Conservation (phyloP, 2,888 invertebrate species). For the Seira ritae region DNA sequence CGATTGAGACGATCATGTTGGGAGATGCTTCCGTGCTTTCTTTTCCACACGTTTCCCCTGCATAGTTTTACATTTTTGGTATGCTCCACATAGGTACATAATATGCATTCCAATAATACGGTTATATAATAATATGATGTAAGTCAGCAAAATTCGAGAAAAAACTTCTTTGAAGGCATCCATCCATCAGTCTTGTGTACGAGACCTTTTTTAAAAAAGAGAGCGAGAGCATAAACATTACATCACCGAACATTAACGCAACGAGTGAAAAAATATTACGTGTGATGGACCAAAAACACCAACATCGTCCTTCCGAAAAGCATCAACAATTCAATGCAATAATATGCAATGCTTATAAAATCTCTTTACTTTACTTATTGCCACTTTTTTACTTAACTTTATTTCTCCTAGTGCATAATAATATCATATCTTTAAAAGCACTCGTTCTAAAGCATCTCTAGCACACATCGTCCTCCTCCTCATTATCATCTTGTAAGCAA, state of each 20-base stretch:
- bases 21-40: not conserved
- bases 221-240: not conserved
- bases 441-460: not conserved
- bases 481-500: conserved; percentile 5
- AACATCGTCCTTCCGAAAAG: not conserved
- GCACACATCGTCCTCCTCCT: conserved; percentile 12
- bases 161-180: not conserved
- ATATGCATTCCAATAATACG: not conserved
- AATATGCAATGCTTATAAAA: conserved; percentile 11
- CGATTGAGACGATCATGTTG: no score
- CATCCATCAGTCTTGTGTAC: conserved; percentile 1
- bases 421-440: not conserved
- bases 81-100: not conserved
- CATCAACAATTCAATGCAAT: conserved; percentile 16
- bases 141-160: not conserved
- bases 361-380: conserved; percentile 17
- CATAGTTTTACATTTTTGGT: conserved; percentile 5
- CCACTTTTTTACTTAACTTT: conserved; percentile 1
- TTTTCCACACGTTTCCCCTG: not conserved
- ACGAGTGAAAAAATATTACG: not conserved
- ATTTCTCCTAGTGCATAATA: not conserved
- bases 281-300: not conserved
- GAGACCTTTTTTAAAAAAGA: no score
- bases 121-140: not conserved
- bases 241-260: not conserved